Percentiles rank a stretch among this genome's conserved stretches.
These are phyloP conservation scores for Nemapogon koenigi DNA, from an alignment of 2,888 invertebrate species.

Conservation along the genomic window DNA sequence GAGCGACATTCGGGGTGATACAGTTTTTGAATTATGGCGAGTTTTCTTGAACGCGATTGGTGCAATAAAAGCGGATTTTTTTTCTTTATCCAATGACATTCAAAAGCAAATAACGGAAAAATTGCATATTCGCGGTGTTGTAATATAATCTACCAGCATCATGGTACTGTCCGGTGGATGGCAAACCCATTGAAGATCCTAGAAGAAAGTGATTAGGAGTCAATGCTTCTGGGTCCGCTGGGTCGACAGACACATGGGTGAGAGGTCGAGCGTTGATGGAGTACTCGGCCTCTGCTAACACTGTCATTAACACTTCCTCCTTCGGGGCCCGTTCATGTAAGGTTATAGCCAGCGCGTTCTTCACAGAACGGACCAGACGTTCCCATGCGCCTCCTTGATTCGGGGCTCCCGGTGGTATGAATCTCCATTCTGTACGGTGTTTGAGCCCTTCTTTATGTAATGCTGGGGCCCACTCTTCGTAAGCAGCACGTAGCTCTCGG, in stretches of 20 bases:
- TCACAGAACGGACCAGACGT: slow-evolving; percentile 1
- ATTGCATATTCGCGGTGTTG: neutral
- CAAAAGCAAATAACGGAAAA: no score
- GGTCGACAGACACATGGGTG: slow-evolving; percentile 9
- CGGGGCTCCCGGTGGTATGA: slow-evolving; percentile 5
- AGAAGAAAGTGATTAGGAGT: slow-evolving; percentile 11
- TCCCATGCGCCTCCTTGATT: no score
- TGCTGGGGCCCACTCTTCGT: neutral
- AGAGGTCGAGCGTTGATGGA: slow-evolving; percentile 12
- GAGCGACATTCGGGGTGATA: neutral
- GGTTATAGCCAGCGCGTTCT: neutral
- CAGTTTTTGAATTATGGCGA: neutral
- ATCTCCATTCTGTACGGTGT: slow-evolving; percentile 2
- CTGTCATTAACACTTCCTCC: neutral
- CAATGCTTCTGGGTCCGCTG: neutral
- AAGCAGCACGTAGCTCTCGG: slow-evolving; percentile 6
- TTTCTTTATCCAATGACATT: no score
- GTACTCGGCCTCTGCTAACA: slow-evolving; percentile 15
- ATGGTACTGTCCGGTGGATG: no score
- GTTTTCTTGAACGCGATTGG: no score
- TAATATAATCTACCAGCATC: neutral
- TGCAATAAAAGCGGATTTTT: no score
- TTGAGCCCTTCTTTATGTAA: neutral
- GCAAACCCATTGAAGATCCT: no score
- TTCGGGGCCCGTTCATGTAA: neutral